These are phyloP conservation scores for Rhyacophila brunnea DNA, from an alignment of 1,140 invertebrate genomes.

Conservation along the genomic window DNA sequence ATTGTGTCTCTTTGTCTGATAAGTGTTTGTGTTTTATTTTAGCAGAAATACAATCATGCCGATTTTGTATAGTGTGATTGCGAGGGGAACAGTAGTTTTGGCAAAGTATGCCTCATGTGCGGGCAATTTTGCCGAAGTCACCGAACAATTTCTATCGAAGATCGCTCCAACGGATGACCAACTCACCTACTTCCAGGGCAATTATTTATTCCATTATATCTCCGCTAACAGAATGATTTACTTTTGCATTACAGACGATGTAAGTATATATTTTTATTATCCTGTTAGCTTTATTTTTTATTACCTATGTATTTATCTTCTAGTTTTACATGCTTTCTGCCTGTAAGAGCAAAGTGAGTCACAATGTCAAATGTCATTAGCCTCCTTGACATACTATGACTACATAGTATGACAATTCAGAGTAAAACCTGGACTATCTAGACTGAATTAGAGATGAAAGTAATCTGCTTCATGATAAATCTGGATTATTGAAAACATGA, in stretches of 20 bases:
- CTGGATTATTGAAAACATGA: too few relatives aligned
- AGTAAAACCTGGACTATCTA: too few relatives aligned
- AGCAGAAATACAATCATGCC: conserved; percentile 61
- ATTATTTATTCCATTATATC: conserved; percentile 90
- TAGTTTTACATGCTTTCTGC: too few relatives aligned
- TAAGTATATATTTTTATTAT: conserved; percentile 68
- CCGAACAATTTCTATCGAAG: conserved; percentile 84
- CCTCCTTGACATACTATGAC: too few relatives aligned
- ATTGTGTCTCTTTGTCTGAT: conserved; percentile 12
- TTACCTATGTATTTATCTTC: too few relatives aligned
- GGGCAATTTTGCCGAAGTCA: conserved; percentile 92
- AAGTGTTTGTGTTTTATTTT: conserved; percentile 10
- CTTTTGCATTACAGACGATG: conserved; percentile 93
- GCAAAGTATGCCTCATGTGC: conserved; percentile 87
- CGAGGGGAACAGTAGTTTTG: conserved; percentile 81
- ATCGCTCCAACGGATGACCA: conserved; percentile 85
- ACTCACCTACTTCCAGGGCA: conserved; percentile 88
- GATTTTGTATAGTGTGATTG: conserved; percentile 84
- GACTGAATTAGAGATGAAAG: too few relatives aligned
- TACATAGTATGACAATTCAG: too few relatives aligned
- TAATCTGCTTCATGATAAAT: too few relatives aligned
- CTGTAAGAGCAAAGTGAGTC: too few relatives aligned
- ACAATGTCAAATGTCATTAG: too few relatives aligned
- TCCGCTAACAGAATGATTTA: conserved; percentile 85
- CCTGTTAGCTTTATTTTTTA: too few relatives aligned